Evolutionary conservation across 2,797 vertebrate genomes (phyloP).

Genomic region (Acrocephalus scirpaceus): DNA sequence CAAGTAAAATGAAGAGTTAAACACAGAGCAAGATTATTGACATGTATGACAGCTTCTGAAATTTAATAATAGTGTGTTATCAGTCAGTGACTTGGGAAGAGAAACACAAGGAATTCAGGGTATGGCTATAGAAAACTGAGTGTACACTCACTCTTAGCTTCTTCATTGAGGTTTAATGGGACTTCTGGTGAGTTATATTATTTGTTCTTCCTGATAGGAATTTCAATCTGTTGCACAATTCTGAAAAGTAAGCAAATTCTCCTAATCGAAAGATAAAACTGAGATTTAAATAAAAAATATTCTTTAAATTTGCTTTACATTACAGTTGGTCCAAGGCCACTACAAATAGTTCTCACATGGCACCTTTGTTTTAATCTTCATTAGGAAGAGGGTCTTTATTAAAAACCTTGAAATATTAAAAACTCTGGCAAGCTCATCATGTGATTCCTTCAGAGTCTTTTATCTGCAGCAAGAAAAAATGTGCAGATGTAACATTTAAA

Average conservation of each 20-base stretch:
- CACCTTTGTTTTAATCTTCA: background rate
- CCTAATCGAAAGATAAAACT: background rate
- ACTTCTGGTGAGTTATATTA: background rate
- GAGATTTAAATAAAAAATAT: fast-evolving
- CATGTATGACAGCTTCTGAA: background rate
- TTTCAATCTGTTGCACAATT: background rate
- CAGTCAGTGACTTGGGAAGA: background rate
- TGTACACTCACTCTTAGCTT: background rate
- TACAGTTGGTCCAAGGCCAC: background rate
- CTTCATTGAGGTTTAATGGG: background rate
- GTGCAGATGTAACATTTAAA: background rate
- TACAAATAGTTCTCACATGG: background rate
- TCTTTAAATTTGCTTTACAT: background rate
- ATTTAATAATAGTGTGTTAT: background rate
- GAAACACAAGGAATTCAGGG: background rate
- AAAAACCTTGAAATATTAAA: background rate
- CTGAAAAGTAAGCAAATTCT: background rate
- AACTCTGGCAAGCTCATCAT: background rate
- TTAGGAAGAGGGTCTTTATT: background rate
- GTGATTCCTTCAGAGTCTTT: background rate
- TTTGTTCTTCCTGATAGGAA: background rate
- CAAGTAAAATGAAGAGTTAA: background rate
- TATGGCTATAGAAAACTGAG: background rate
- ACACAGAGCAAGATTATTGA: background rate
- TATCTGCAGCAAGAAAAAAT: background rate